Percentiles rank a stretch among this genome's conserved stretches.
phyloP scores from a whole-genome alignment of 2,888 invertebrate genomes.

The Troilus luridus region DNA sequence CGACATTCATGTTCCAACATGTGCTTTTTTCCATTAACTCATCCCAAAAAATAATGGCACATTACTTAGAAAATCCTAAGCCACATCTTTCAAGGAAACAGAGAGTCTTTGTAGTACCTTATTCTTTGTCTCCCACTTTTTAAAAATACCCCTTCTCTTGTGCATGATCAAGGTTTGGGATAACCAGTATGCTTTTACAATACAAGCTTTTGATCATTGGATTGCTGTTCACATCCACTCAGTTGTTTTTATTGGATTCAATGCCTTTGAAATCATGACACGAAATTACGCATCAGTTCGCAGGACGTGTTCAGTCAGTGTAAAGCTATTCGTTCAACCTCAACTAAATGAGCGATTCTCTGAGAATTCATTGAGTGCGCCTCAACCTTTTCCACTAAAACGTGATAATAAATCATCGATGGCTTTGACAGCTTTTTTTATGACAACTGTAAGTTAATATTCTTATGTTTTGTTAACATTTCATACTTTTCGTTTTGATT shows the following conservation, averaged over 20 bases:
- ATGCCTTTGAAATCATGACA: neutral
- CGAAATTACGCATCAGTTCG: neutral
- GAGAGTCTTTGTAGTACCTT: no score
- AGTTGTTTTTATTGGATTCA: neutral
- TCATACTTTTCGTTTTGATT: no score
- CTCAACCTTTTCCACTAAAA: neutral
- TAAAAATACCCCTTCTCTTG: neutral
- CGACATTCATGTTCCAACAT: no score
- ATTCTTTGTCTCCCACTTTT: no score
- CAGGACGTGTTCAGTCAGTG: neutral
- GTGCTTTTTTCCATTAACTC: no score
- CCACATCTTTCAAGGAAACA: no score
- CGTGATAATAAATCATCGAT: neutral
- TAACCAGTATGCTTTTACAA: neutral
- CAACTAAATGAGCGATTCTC: neutral
- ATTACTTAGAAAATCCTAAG: no score
- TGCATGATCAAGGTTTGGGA: neutral
- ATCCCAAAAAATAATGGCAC: no score
- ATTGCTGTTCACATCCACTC: neutral
- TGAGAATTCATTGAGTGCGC: neutral
- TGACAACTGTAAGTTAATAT: neutral
- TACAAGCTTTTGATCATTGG: neutral
- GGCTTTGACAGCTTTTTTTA: neutral
- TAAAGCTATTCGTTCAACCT: neutral
- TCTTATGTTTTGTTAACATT: neutral